These are phyloP conservation scores for Terebella lapidaria DNA, from an alignment of 2,888 invertebrate genomes.

Conservation along the genomic window DNA sequence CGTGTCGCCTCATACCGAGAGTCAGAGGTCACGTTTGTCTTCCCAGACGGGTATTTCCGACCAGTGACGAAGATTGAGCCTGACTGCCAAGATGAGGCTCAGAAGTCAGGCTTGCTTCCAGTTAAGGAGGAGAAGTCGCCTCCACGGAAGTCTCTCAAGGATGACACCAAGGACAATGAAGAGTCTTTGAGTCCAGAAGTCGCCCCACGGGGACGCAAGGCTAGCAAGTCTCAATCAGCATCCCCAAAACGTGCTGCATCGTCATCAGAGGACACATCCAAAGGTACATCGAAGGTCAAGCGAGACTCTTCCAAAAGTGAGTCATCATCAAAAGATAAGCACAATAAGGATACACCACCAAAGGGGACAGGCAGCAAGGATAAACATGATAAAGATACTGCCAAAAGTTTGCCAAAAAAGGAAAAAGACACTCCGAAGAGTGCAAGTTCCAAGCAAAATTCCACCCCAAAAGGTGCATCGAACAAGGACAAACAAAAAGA, in stretches of 20 bases:
- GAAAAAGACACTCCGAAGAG: background rate
- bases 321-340: too few relatives aligned
- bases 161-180: background rate
- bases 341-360: too few relatives aligned
- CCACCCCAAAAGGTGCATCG: background rate
- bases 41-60: slow-evolving; percentile 18
- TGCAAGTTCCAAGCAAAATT: background rate
- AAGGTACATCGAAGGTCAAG: too few relatives aligned
- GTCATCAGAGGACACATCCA: too few relatives aligned
- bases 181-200: too few relatives aligned
- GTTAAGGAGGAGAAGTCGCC: background rate
- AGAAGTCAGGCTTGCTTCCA: background rate
- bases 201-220: too few relatives aligned
- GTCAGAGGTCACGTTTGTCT: slow-evolving; percentile 25
- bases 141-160: background rate
- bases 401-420: background rate
- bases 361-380: background rate
- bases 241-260: too few relatives aligned
- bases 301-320: too few relatives aligned
- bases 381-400: background rate
- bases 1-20: slow-evolving; percentile 40
- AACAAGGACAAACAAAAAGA: background rate
- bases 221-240: too few relatives aligned
- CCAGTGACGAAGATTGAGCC: slow-evolving; percentile 3
- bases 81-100: background rate